These are phyloP conservation scores for Platichthys flesus DNA, from an alignment of 2,113 vertebrate genomes.

Conservation along the genomic window DNA sequence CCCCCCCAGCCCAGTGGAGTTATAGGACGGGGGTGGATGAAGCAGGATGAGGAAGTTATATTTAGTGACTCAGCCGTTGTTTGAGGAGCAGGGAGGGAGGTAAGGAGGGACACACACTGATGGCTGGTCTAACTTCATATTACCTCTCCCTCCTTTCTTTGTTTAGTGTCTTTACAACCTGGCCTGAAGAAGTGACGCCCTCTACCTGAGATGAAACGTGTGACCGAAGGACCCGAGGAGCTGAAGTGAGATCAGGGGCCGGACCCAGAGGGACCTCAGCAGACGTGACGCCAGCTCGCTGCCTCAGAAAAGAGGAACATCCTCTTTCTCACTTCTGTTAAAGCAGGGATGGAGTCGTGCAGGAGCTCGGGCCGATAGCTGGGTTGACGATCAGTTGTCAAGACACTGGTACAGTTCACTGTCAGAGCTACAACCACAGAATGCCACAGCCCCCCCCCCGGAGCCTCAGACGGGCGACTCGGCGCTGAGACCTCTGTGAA, in stretches of 20 bases:
- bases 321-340: slow-evolving; percentile 3
- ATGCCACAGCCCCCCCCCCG: fast-evolving
- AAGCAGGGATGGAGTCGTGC: neutral
- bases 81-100: slow-evolving; percentile 39
- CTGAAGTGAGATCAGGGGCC: slow-evolving; percentile 34
- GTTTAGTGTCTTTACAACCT: slow-evolving; percentile 27
- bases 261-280: slow-evolving; percentile 6
- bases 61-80: slow-evolving; percentile 73
- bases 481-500: neutral
- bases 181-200: neutral
- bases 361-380: neutral
- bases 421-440: neutral
- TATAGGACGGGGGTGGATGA: neutral
- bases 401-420: neutral
- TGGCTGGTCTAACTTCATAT: neutral
- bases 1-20: neutral
- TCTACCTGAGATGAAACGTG: neutral
- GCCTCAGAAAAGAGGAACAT: slow-evolving; percentile 23
- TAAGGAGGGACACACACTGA: neutral
- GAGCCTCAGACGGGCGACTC: neutral
- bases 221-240: slow-evolving; percentile 15
- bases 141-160: neutral
- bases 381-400: neutral
- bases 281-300: slow-evolving; percentile 14
- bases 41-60: slow-evolving; percentile 62